A percentile compares a stretch with the other conserved stretches of the same genome.
Evolutionary conservation across 2,888 invertebrate genomes (phyloP).

Genomic region (Caradrina kadenii): DNA sequence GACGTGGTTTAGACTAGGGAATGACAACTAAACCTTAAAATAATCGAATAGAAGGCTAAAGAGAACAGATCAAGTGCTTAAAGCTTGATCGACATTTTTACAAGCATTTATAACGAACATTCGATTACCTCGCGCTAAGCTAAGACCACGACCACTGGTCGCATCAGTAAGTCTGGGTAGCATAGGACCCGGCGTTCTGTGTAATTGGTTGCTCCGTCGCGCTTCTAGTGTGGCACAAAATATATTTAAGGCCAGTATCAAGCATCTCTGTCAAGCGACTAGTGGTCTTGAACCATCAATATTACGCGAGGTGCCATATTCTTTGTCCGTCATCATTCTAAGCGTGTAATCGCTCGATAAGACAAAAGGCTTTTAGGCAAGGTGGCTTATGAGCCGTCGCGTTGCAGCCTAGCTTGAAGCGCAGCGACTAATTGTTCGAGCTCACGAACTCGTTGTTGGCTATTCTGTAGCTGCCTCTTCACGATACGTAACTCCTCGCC

Average conservation of each 20-base stretch:
- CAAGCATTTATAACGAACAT: constrained; percentile 54
- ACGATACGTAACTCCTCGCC: constrained; percentile 94
- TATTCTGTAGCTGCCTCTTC: constrained; percentile 94
- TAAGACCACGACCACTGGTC: constrained; percentile 16
- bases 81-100: constrained; percentile 56
- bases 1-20: constrained; percentile 63
- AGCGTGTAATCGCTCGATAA: constrained; percentile 49
- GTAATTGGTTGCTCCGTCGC: neutral
- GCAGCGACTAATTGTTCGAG: constrained; percentile 94
- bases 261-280: constrained; percentile 26
- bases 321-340: constrained; percentile 23
- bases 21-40: constrained; percentile 55
- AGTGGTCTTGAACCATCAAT: constrained; percentile 19
- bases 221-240: constrained; percentile 49
- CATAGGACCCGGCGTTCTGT: neutral
- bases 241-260: constrained; percentile 30
- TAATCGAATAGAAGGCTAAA: constrained; percentile 57
- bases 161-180: neutral
- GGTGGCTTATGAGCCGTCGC: constrained; percentile 69
- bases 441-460: constrained; percentile 95
- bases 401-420: constrained; percentile 85
- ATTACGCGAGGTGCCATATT: constrained; percentile 21
- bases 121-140: constrained; percentile 31
- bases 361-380: constrained; percentile 21
- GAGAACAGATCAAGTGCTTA: constrained; percentile 56